A percentile compares a stretch with the other conserved stretches of the same genome.
Evolutionary conservation across 2,797 vertebrate species (phyloP).

Genomic region (Phyllotis vaccarum): DNA sequence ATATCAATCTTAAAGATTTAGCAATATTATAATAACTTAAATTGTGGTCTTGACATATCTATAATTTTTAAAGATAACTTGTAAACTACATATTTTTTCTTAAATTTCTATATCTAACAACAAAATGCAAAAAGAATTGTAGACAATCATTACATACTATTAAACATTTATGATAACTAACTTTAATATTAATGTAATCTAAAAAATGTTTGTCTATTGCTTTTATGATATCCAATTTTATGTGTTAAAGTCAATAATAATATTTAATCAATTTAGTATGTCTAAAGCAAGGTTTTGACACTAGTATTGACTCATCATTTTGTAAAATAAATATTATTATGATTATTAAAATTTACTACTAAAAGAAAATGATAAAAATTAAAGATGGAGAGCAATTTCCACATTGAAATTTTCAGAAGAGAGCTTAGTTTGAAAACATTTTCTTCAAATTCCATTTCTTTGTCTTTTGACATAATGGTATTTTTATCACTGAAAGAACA

Average conservation of each 20-base stretch:
- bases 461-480: constrained; percentile 14
- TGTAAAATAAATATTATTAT: background rate
- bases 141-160: background rate
- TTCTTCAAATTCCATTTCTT: background rate
- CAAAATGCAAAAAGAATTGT: background rate
- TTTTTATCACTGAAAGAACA: background rate
- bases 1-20: background rate
- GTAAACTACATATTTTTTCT: background rate
- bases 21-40: background rate
- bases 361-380: background rate
- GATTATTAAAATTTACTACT: background rate
- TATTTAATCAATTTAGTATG: background rate
- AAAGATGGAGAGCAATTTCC: background rate
- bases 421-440: background rate
- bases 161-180: background rate
- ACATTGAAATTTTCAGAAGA: background rate
- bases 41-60: background rate
- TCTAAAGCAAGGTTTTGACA: constrained; percentile 4
- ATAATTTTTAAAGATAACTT: background rate
- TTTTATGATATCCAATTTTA: background rate
- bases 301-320: background rate
- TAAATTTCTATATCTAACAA: background rate
- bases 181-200: background rate
- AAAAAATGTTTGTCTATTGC: background rate
- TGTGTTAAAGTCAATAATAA: too few species aligned